These are phyloP conservation scores for Gymnoscopelus microlampas DNA, from an alignment of 2,797 vertebrate species.

Conservation along the genomic window DNA sequence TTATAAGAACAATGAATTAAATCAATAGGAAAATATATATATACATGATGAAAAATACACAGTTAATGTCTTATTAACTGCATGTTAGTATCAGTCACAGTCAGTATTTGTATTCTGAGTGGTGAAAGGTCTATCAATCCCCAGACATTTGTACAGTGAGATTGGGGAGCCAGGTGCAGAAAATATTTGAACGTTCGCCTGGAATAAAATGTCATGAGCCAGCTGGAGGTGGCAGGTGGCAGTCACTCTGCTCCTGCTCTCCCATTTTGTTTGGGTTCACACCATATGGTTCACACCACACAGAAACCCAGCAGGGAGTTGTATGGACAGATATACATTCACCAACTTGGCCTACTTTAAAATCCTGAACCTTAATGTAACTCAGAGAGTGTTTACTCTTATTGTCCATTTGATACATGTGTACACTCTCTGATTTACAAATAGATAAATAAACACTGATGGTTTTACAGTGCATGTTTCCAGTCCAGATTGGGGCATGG, in stretches of 20 bases:
- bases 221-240: constrained; percentile 63
- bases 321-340: constrained; percentile 60
- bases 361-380: too few species aligned
- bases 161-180: constrained; percentile 37
- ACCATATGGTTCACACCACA: not conserved
- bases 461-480: too few species aligned
- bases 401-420: too few species aligned
- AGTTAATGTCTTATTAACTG: too few species aligned
- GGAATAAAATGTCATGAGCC: constrained; percentile 44
- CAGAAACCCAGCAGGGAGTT: constrained; percentile 36
- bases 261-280: constrained; percentile 44
- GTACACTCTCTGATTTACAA: too few species aligned
- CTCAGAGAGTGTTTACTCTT: too few species aligned
- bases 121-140: not conserved
- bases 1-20: too few species aligned
- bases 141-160: not conserved
- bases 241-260: not conserved
- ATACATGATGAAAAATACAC: too few species aligned
- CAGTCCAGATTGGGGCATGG: too few species aligned
- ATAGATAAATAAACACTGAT: too few species aligned
- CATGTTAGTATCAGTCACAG: not conserved
- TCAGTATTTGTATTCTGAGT: not conserved
- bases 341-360: constrained; percentile 15
- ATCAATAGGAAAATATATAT: too few species aligned
- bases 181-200: constrained; percentile 38